Base-by-base conservation (phyloP, 2,113 vertebrate species). In the Spheniscus mendiculus region DNA sequence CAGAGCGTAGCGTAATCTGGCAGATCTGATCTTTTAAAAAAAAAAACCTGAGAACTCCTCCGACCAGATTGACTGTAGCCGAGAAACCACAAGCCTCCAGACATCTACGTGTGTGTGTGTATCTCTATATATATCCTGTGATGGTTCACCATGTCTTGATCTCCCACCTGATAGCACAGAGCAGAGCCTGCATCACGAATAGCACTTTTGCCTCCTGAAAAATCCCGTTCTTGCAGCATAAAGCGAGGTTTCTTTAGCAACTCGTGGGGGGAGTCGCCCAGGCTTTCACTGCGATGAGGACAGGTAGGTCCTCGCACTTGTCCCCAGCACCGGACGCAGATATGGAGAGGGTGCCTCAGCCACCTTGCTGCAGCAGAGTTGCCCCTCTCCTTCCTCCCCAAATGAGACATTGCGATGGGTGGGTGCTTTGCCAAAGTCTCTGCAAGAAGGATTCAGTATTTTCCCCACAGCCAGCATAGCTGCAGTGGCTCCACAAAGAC, bases 241-340 rank as follows among this genome's bases (percentile, higher is more conserved):
- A 89, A 27, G 13, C 4, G 1, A 50, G 36, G 36, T 36, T 71
- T 50, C 9, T n/a, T 61, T 9, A 71, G 62, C 29, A 44, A 11
- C 29, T 32, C 3, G 2, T 5, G 2, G 8, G 3, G 6, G 25
- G 3, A 63, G 7, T 42, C 5, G 0, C 4, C 9, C 32, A 34
- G 19, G 47, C 6, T 32, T 44, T 56, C 1, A 1, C 11, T 8
- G 44, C 1, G 1, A 19, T 10, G 45, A 27, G 34, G 47, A n/a
- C 23, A 17, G 45, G n/a, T 4, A 40, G 17, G 26, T 55, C 52
- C 66, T 53, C 1, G 6, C 2, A 1, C 50, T 71, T 23, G 25
- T 45, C 34, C 45, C 58, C 73, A 47, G 44, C 45, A 20, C 13
- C 1, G 0, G n/a, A 34, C 0, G 2, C 29, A 36, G n/a, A 11